Percentiles rank a stretch among this genome's conserved stretches.
These are phyloP conservation scores for Hydrozoanthus tunicans DNA, from an alignment of 64 coral and sea anemone genomes.

Conservation along the genomic window DNA sequence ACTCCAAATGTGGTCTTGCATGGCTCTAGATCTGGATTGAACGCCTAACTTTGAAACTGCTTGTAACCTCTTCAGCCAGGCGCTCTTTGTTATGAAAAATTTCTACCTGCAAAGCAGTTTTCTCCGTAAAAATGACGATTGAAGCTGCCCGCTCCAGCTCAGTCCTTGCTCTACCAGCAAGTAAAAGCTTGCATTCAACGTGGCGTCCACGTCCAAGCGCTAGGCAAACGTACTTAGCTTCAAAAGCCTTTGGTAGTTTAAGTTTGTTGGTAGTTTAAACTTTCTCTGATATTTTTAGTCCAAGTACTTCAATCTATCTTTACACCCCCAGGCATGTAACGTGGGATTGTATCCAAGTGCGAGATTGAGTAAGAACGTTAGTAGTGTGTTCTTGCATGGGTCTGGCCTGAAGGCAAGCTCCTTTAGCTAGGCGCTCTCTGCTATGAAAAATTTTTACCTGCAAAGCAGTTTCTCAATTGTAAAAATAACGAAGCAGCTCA, in stretches of 20 bases:
- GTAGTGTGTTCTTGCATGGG: neutral
- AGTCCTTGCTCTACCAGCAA: too few relatives aligned
- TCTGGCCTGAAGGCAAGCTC: neutral
- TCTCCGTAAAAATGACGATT: neutral
- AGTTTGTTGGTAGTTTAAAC: too few relatives aligned
- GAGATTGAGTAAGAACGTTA: neutral
- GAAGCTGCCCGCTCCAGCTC: too few relatives aligned
- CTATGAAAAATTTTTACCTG: neutral
- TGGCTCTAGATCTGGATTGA: neutral
- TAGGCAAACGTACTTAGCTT: too few relatives aligned
- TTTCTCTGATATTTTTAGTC: too few relatives aligned
- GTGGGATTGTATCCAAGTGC: neutral
- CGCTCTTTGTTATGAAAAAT: neutral
- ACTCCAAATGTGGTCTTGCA: neutral
- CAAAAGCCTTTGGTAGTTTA: too few relatives aligned
- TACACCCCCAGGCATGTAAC: neutral
- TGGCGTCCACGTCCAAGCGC: too few relatives aligned
- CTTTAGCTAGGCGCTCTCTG: neutral
- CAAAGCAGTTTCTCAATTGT: neutral
- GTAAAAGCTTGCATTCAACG: too few relatives aligned
- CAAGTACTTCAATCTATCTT: too few relatives aligned
- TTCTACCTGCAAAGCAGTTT: neutral
- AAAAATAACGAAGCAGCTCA: neutral
- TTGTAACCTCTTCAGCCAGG: too few relatives aligned
- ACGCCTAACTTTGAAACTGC: too few relatives aligned